Percentiles rank a stretch among this genome's conserved stretches.
These are phyloP conservation scores for Dreissena polymorpha DNA, from an alignment of 1,140 invertebrate species.

Conservation along the genomic window DNA sequence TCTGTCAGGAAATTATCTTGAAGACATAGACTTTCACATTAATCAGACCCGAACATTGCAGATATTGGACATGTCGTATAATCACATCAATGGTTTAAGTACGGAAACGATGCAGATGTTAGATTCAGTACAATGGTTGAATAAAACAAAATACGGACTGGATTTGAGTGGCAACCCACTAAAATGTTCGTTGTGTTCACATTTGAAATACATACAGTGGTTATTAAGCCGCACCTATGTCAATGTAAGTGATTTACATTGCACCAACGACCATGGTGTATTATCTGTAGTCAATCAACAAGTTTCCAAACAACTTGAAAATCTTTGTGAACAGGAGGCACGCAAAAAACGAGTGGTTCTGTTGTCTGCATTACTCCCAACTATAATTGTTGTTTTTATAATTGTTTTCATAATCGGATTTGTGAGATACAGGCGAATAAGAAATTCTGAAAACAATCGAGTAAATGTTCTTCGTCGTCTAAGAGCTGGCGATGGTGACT, in stretches of 20 bases:
- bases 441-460: not conserved
- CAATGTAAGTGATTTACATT: not conserved
- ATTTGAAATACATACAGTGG: not conserved
- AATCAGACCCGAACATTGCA: not conserved
- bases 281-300: not conserved
- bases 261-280: slow-evolving; percentile 4
- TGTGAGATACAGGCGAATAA: not conserved
- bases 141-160: not conserved
- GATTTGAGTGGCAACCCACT: not conserved
- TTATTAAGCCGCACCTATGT: not conserved
- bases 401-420: not conserved
- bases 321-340: not conserved
- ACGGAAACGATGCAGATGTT: not conserved
- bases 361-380: not conserved
- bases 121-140: not conserved
- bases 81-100: slow-evolving; percentile 11
- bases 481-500: not conserved
- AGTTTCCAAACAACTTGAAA: not conserved
- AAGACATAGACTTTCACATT: slow-evolving; percentile 3
- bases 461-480: not conserved
- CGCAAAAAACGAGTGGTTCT: slow-evolving; percentile 11
- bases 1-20: slow-evolving; percentile 7
- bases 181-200: not conserved
- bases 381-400: not conserved
- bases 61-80: not conserved